These are phyloP conservation scores for Cnemophilus loriae DNA, from an alignment of 2,113 vertebrate genomes.

Conservation along the genomic window DNA sequence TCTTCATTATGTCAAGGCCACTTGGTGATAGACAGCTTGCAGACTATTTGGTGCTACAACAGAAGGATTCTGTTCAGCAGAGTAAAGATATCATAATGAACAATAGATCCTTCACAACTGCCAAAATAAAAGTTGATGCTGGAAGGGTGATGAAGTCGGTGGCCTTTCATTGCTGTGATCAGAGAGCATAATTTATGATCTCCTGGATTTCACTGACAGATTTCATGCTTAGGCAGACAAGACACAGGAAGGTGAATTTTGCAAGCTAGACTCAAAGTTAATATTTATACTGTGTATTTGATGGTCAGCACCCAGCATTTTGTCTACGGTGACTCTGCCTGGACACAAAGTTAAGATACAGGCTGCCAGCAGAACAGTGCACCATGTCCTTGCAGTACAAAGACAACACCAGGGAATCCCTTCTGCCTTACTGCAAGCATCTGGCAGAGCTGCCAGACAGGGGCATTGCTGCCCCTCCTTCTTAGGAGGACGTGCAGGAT, in stretches of 20 bases:
- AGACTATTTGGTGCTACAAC: not conserved
- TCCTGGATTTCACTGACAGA: not conserved
- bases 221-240: not conserved
- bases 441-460: not conserved
- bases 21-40: not conserved
- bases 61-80: not conserved
- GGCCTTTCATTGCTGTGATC: not conserved
- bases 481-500: not conserved
- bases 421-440: not conserved
- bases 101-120: not conserved
- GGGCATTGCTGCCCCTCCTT: not conserved
- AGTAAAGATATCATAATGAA: not conserved
- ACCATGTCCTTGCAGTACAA: not conserved
- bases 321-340: not conserved
- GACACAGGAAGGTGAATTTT: not conserved
- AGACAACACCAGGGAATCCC: not conserved
- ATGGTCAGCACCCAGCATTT: not conserved
- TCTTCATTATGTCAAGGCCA: not conserved
- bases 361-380: not conserved
- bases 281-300: not conserved
- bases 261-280: not conserved
- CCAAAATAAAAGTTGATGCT: not conserved
- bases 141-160: not conserved
- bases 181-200: not conserved
- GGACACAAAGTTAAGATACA: not conserved